Base-by-base conservation (phyloP, 2,888 invertebrate species). In the Petrolisthes manimaculis region DNA sequence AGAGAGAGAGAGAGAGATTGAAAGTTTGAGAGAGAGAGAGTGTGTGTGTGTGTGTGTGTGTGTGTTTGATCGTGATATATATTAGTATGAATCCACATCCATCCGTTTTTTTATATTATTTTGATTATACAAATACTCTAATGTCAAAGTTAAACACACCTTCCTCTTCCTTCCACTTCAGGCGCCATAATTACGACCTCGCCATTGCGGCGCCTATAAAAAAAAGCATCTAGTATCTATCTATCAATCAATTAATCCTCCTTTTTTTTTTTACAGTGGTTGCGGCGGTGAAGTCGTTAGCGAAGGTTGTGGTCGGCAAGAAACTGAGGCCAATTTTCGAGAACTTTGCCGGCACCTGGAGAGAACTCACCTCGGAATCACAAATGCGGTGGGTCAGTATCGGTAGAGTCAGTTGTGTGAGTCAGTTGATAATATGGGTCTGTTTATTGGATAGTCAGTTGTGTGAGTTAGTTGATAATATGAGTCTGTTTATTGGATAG, bases 311-410 rank as follows among this genome's bases (percentile, higher is more conserved):
- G 12, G 93, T 96, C n/a, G 96, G 96, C 0, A 94, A 95, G 92
- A 95, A 86, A 4, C 87, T 93, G 12, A 93, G 94, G 0, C 95
- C 96, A 83, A 97, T 98, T 92, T 97, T 95, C 93, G 93, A 94
- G 12, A 94, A 97, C 92, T 98, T 97, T 93, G 96, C 95, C 0
- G 92, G 92, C 0, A 97, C 97, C 92, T 98, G 97, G 97, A 94
- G 96, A 88, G 94, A 94, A 37, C 93, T 98, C 53, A 97, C 97
- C 0, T 97, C 96, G 92, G 97, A 98, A 92, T 96, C 96, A 78
- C 98, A 98, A 93, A 94, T 98, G 92, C 94, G 98, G 96, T 98
- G 98, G 98, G 97, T 97, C 93, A 92, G 93, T 91, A 21, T n/a
- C 24, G 84, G 14, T 54, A 24, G 37, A 53, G 69, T 83, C 71